Evolutionary conservation across 2,888 invertebrate species (phyloP), one percentile per base, ranked within the genome.

Genomic region (Rhimphoctona megacephalus): DNA sequence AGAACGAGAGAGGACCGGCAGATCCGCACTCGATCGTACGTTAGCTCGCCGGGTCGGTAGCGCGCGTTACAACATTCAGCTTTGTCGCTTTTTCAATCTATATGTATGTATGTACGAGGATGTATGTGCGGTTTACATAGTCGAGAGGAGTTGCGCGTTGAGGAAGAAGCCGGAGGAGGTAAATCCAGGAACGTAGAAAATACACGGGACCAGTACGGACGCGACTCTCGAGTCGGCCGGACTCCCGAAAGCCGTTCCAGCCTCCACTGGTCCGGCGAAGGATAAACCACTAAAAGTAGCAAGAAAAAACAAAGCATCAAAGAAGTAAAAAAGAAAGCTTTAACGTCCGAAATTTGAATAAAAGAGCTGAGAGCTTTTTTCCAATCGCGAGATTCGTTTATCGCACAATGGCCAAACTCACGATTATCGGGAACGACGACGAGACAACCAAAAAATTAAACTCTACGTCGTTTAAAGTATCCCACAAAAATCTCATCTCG

Each of bases 241-340:
- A 92, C 91, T 90, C 89, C 89, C 91, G 91, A 83, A 85, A 90
- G 90, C 89, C 90, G 90, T 89, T 91, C 91, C 91, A 91, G 91
- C 89, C 91, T 91, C 92, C 91, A 91, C 91, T 92, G 93, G 94
- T 94, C 94, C 94, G 95, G 95, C 95, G 95, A 94, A 94, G 94
- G 94, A 95, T 94, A 93, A 43, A 49, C 57, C 7, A 57, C 8
- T 39, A n/a, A n/a, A 33, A 39, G 25, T 11, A 73, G 22, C 22
- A 33, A 25, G 25, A 22, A 67, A 43, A 46, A 67, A 69, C 2
- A 33, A 79, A 67, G 19, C 39, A 5, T 14, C 17, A 64, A 33
- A 78, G 6, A 52, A 46, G 52, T 11, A 19, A 22, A 54, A 54
- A 11, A 19, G 30, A 30, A 66, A 30, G 19, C 49, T 2, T 39